Evolutionary conservation across 1,140 invertebrate genomes (phyloP).

Genomic region (Ectropis grisescens): DNA sequence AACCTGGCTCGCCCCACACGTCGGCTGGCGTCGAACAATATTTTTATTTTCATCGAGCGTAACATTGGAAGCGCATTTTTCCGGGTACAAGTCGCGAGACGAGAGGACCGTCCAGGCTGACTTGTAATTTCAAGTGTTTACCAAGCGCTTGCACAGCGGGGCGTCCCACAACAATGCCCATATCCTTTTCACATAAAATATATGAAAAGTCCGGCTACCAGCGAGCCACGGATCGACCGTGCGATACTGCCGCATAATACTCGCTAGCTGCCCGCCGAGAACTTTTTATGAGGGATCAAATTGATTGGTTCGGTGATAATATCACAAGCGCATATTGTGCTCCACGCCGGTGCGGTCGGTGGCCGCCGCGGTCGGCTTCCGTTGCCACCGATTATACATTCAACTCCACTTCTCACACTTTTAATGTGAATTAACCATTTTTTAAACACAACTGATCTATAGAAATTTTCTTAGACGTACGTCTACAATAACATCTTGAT

Average conservation of each 20-base stretch:
- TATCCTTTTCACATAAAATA: conserved; percentile 70
- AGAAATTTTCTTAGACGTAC: too few relatives aligned
- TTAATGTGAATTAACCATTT: conserved; percentile 30
- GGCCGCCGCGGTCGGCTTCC: conserved; percentile 13
- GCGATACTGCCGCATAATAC: conserved; percentile 52
- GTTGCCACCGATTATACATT: conserved; percentile 20
- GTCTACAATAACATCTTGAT: too few relatives aligned
- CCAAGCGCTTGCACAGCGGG: conserved; percentile 46
- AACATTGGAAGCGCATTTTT: conserved; percentile 62
- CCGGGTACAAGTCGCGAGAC: conserved; percentile 17
- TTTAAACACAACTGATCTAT: too few relatives aligned
- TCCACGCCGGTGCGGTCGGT: conserved; percentile 10
- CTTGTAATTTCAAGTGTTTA: conserved; percentile 68
- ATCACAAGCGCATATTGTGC: conserved; percentile 49
- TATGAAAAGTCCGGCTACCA: conserved; percentile 60
- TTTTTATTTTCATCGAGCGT: conserved; percentile 52
- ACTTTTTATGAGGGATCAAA: conserved; percentile 67
- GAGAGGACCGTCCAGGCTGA: conserved; percentile 33
- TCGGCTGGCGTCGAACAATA: conserved; percentile 14
- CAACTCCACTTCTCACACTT: conserved; percentile 37
- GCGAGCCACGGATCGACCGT: conserved; percentile 42
- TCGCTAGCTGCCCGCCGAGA: conserved; percentile 47
- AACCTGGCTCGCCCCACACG: conserved; percentile 3
- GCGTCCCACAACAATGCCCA: conserved; percentile 52
- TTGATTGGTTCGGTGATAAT: conserved; percentile 65